Base-by-base conservation (phyloP, 2,888 invertebrate species). In the Aporophyla lueneburgensis region DNA sequence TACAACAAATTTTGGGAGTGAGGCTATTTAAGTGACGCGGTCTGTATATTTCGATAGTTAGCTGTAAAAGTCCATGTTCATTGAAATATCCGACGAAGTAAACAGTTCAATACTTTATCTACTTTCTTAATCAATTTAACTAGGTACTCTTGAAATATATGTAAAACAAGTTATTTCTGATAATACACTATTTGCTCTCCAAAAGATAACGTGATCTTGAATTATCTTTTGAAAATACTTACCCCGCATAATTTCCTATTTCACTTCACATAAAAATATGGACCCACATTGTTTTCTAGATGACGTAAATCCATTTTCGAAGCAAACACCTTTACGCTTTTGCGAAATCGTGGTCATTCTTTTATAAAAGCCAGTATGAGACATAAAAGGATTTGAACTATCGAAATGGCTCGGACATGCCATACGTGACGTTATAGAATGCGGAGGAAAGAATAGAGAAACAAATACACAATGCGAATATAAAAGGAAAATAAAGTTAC, bases 331-430 rank as follows among this genome's bases (percentile, higher is more conserved):
- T 63, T 16, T 62, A 59, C 40, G 65, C 40, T 10, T 10, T 70
- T 70, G 19, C 40, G 66, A 24, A 62, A 54, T 21, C 43, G 76
- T 61, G 74, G 12, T 68, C 51, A 61, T 80, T 58, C 80, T 72
- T 80, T 58, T 54, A 58, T 76, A 51, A 62, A 71, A 72, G 61
- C 58, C 33, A 24, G 66, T 56, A 73, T 65, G 33, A 27, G 46
- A 74, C 21, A 76, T 80, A 76, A 83, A 76, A 77, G 81, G 71
- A 61, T 83, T 80, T 77, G 56, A 84, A 83, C 73, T 80, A 73
- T 77, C 19, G 49, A 80, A 83, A 83, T 69, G 65, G 77, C 77
- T 81, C 49, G 77, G 77, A 77, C 81, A 80, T 83, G 83, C 53
- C 71, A 76, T 65, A 84, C 81, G 84, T 84, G 84, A 65, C 27